A percentile compares a stretch with the other conserved stretches of the same genome.
Conservation (phyloP, 1,140 invertebrate genomes). For the Aleiodes sp. region DNA sequence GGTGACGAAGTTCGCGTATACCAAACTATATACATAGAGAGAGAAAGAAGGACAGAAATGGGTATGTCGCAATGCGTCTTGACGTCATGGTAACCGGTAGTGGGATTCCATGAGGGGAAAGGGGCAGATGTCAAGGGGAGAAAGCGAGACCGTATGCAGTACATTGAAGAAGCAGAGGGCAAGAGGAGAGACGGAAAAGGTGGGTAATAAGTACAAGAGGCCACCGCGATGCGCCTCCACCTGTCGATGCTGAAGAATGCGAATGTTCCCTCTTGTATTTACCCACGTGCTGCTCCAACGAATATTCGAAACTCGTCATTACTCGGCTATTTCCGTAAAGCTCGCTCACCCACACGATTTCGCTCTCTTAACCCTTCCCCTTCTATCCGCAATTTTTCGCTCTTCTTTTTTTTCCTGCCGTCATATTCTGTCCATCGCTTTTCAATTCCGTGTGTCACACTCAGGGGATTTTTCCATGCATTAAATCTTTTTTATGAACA, state of each 20-base stretch:
- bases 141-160: slow-evolving; percentile 21
- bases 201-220: slow-evolving; percentile 38
- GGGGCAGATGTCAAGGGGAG: too few relatives aligned
- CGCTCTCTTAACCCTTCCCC: background rate
- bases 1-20: slow-evolving; percentile 12
- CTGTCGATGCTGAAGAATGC: slow-evolving; percentile 41
- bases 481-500: background rate
- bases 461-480: background rate
- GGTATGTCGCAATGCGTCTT: slow-evolving; percentile 64
- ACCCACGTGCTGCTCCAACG: background rate
- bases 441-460: slow-evolving; percentile 10
- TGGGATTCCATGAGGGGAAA: slow-evolving; percentile 47
- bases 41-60: slow-evolving; percentile 46
- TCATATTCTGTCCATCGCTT: slow-evolving; percentile 33
- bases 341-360: slow-evolving; percentile 4
- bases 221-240: slow-evolving; percentile 46
- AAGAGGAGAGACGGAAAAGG: slow-evolving; percentile 13
- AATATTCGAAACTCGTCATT: slow-evolving; percentile 25
- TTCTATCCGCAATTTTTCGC: too few relatives aligned
- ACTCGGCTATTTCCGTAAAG: background rate
- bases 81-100: slow-evolving; percentile 59
- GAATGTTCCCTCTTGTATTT: slow-evolving; percentile 17
- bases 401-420: slow-evolving; percentile 26
- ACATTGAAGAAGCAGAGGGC: slow-evolving; percentile 37
- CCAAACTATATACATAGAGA: slow-evolving; percentile 17